Evolutionary conservation across 2,113 vertebrate genomes (phyloP), one percentile per base, ranked within the genome.

Genomic region (Machaerirhynchus nigripectus): DNA sequence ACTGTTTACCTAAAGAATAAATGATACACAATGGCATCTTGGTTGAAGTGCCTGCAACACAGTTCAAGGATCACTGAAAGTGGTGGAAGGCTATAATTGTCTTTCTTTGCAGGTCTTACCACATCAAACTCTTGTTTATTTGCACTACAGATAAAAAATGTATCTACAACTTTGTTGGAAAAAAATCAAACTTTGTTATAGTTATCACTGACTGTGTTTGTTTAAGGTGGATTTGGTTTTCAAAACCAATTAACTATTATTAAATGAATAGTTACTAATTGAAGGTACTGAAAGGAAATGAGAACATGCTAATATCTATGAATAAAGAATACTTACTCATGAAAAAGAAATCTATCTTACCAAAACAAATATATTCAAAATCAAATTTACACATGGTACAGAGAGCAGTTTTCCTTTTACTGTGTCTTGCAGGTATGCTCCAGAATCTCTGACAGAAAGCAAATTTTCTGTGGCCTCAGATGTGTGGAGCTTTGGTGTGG

Each of bases 391-490:
- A 24, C 4, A 2, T 23, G 4, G 67, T 59, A 40, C 19, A 57
- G 30, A 67, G 42, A 64, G 16, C 4, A 37, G 7, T 60, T 56
- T 68, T 93, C 11, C 9, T 75, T 87, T 59, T 81, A 50, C 13
- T 4, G 3, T 95, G 8, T 90, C 4, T 96, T 98, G 11, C 87
- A 99, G 99, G 99, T 99, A 99, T 31, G 99, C 99, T 68, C 99
- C 99, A 15, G 99, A 99, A 91, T 99, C 99, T n/a, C 97, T 99
- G 97, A 99, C 98, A 19, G 99, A 99, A 95, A 99, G 99, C 94
- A 99, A 98, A 96, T 99, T 99, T 98, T 99, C 99, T 30, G 99
- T 99, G 95, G 99, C 98, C 3, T 99, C 99, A 42, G 99, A 99
- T 67, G 98, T 99, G 59, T 99, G 99, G 99, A 99, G 99, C 81